Evolutionary conservation across 2,888 invertebrate species (phyloP).

Genomic region (Rapana venosa): DNA sequence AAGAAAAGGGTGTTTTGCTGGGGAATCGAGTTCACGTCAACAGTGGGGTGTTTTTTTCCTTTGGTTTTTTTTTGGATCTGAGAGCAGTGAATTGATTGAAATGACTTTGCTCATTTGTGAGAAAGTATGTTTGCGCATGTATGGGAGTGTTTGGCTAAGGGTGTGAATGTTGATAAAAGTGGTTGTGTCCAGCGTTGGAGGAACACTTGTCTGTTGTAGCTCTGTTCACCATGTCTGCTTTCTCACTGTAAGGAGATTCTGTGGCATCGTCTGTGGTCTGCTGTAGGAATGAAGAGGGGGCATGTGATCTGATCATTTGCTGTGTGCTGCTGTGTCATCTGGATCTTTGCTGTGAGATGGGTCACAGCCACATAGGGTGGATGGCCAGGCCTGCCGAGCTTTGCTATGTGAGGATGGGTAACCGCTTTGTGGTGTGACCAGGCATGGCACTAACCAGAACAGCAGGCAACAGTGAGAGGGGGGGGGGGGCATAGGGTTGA

Average conservation of each 20-base stretch:
- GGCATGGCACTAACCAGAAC: too few relatives aligned
- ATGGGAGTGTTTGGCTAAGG: background rate
- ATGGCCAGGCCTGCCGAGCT: background rate
- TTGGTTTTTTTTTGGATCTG: constrained; percentile 16
- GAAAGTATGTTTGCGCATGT: background rate
- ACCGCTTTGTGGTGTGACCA: background rate
- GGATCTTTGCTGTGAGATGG: background rate
- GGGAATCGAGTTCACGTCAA: background rate
- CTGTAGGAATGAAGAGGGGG: background rate
- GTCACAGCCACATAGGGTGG: too few relatives aligned
- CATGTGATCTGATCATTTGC: background rate
- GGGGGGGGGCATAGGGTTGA: background rate
- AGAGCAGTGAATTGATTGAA: constrained; percentile 30
- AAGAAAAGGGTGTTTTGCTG: constrained; percentile 1
- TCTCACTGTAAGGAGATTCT: background rate
- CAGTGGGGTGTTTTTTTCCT: background rate
- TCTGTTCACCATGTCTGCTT: constrained; percentile 23
- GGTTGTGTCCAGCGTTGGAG: constrained; percentile 28
- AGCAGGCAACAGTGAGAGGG: background rate
- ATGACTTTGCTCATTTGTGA: constrained; percentile 32
- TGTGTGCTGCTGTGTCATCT: background rate
- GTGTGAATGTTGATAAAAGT: constrained; percentile 10
- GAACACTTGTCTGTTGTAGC: constrained; percentile 14
- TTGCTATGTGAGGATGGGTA: background rate
- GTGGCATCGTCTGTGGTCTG: background rate